Base-by-base conservation (phyloP, 1,140 invertebrate species). In the Drosophila bipectinata region DNA sequence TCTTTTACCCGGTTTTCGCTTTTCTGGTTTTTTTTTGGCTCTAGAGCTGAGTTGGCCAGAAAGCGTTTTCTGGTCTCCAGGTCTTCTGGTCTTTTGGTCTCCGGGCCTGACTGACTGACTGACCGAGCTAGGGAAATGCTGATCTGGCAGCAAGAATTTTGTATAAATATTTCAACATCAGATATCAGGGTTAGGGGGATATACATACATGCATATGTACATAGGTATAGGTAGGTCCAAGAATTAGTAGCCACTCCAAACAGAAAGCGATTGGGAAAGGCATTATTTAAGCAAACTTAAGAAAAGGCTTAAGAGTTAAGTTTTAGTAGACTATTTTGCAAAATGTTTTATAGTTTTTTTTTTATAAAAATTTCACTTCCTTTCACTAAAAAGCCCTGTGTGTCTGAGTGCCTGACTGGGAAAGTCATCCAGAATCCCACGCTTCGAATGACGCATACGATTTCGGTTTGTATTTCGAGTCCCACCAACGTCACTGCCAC, bases 1-100 rank as follows among this genome's bases (percentile, higher is more conserved):
- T 56, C 69, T 73, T 60, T 72, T 55, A 37, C 59, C 48, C 12
- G 63, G 55, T 75, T 79, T 79, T 78, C 76, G 76, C 77, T 79
- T 79, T 79, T 79, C 72, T 79, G 71, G 63, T 57, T 57, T 69
- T 64, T 18, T 18, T 18, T 21, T 21, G 32, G 48, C 41, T 39
- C 52, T 59, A 39, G 34, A 51, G 59, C 41, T 60, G 54, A 61
- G 30, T 63, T 79, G 77, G 63, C 56, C 64, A 18, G 26, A 71
- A 49, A 62, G 57, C 51, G 37, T 41, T 56, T 60, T 59, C 52
- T 41, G 47, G 49, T 30, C 34, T 62, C 53, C 53, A 63, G 55
- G 44, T 54, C 55, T 61, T 56, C 54, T 30, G 51, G 44, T 53
- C 55, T 60, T 55, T 18, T 28, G 49, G 28, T 34, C 44, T 55